Evolutionary conservation across 2,888 invertebrate genomes (phyloP).

Genomic region (Heliconius erato): DNA sequence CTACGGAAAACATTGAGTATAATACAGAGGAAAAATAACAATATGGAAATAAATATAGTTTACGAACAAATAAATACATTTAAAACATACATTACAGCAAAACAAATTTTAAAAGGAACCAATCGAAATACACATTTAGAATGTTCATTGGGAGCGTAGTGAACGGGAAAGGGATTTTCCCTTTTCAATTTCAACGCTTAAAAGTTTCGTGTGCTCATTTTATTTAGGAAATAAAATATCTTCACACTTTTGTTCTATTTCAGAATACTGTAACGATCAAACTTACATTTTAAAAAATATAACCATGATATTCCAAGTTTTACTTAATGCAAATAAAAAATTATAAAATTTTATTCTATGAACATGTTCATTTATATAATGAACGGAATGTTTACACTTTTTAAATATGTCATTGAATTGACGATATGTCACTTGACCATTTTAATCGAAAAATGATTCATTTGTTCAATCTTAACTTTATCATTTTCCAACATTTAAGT

Average conservation of each 20-base stretch:
- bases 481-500: slow-evolving; percentile 9
- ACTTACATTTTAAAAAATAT: background rate
- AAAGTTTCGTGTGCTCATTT: background rate
- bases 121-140: too few species aligned
- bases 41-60: too few species aligned
- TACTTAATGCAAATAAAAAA: background rate
- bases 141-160: too few species aligned
- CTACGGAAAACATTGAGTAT: too few species aligned
- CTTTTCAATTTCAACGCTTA: too few species aligned
- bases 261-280: background rate
- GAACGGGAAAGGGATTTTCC: too few species aligned
- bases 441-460: slow-evolving; percentile 16
- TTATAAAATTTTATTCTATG: background rate
- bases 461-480: slow-evolving; percentile 1
- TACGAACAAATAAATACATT: too few species aligned
- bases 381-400: slow-evolving; percentile 13
- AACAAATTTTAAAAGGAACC: too few species aligned
- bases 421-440: slow-evolving; percentile 14
- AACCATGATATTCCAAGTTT: background rate
- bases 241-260: background rate
- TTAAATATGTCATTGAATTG: slow-evolving; percentile 11
- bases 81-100: too few species aligned
- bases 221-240: background rate
- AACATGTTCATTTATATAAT: background rate
- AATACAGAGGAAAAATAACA: too few species aligned